Percentiles rank a stretch among this genome's conserved stretches.
Evolutionary conservation across 2,113 vertebrate genomes (phyloP).

Genomic region (Festucalex cinctus): DNA sequence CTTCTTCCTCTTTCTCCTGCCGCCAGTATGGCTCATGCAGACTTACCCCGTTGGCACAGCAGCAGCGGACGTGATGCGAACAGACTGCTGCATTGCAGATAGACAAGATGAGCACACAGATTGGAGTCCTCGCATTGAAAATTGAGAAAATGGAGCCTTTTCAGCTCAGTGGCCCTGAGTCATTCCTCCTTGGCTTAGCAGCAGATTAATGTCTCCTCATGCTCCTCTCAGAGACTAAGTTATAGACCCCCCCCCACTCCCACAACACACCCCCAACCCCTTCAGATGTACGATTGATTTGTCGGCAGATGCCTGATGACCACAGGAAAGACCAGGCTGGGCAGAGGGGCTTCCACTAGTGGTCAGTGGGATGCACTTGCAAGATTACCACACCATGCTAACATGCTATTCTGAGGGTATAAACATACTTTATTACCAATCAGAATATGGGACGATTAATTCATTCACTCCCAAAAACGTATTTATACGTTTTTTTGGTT

Average conservation of each 20-base stretch:
- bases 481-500: too few relatives aligned
- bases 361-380: constrained; percentile 3
- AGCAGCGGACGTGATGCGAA: constrained; percentile 50
- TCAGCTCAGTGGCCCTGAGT: constrained; percentile 32
- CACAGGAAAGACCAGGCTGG: constrained; percentile 10
- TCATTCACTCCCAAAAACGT: too few relatives aligned
- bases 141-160: constrained; percentile 25
- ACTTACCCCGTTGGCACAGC: constrained; percentile 50
- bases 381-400: constrained; percentile 18
- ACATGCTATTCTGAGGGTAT: neutral
- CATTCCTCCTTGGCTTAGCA: constrained; percentile 37
- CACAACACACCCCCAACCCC: constrained; percentile 11
- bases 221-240: constrained; percentile 37
- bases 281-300: constrained; percentile 13
- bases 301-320: constrained; percentile 13
- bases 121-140: constrained; percentile 52
- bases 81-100: constrained; percentile 73
- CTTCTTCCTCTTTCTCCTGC: neutral
- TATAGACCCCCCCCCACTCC: constrained; percentile 19
- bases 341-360: constrained; percentile 20
- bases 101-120: constrained; percentile 59
- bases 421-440: too few relatives aligned
- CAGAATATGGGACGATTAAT: too few relatives aligned
- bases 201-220: constrained; percentile 41
- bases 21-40: constrained; percentile 13